Base-by-base conservation (phyloP, 2,113 vertebrate genomes). In the Saguinus midas region DNA sequence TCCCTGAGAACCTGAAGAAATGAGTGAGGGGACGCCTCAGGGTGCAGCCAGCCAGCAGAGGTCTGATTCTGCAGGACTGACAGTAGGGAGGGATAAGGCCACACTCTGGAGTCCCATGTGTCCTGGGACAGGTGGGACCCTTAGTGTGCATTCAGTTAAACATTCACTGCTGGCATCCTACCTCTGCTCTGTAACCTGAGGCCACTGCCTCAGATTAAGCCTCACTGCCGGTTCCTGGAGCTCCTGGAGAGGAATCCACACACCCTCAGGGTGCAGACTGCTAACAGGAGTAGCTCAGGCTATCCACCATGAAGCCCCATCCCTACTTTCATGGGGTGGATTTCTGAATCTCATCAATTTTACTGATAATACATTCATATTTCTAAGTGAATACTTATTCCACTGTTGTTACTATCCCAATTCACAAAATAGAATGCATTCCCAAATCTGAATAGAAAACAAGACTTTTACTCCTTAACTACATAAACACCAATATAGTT, bases 61-160 rank as follows among this genome's bases (percentile, higher is more conserved):
- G 3, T 11, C 14, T n/a, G 0, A 52, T 29, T 13, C 29, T 21
- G 4, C 0, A 2, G 55, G 18, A 40, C 10, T 61, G 4, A n/a
- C 4, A 64, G 27, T 7, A 8, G 7, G 12, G 48, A 23, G 37
- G 35, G 16, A n/a, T 50, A 11, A 35, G 6, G 3, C 8, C 8
- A 9, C 23, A 23, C n/a, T 37, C 11, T 84, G n/a, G 11, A 29
- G 23, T 52, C 8, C 14, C 18, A 29, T 23, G 29, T 58, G 11
- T 52, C 50, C 32, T 50, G 1, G 17, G 16, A 1, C 29, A 23
- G 9, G 9, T 2, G 14, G 25, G 29, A 16, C 2, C 16, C 16
- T 32, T 61, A 13, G 27, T 48, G 25, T n/a, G 73, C 35, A 43
- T 43, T 91, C 11, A 10, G 13, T n/a, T n/a, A 21, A 61, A 55